Base-by-base conservation (phyloP, 2,888 invertebrate genomes). In the Chironomus riparius region DNA sequence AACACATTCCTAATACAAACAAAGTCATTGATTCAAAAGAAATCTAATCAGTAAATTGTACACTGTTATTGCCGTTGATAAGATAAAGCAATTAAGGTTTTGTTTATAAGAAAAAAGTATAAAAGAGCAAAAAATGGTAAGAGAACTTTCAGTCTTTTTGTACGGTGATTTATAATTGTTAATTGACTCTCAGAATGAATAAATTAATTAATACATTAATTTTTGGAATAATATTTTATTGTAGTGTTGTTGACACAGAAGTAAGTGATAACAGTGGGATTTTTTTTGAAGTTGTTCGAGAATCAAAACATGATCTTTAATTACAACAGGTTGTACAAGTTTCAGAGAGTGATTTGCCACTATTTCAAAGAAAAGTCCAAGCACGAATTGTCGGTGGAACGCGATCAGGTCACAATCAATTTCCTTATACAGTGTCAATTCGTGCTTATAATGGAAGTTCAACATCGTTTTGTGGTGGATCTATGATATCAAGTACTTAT, bases 361-460 rank as follows among this genome's bases (percentile, higher is more conserved):
- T 48, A 18, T 13, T 28, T 13, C 21, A 50, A n/a, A n/a, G 18
- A 13, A 61, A 28, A 38, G 13, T n/a, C 38, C 21, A 50, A 13
- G 48, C 21, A 56, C 65, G 28, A 48, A 74, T 74, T 47, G 68
- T 74, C 13, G 22, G 28, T 15, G 74, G 74, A 18, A 47, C 62
- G 21, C 65, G 38, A 21, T 28, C 74, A 47, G 5, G 10, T 10
- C 2, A 22, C 7, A 22, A 13, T 21, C 65, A 74, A 15, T 74
- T 74, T 61, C 68, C 65, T 5, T 68, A 74, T 48, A 62, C 62
- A 68, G 74, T 48, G 4, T 74, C 68, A 15, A 47, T 74, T 7
- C 18, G 68, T 7, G 47, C 74, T n/a, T 21, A 47, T 24, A 38
- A 24, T 13, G 68, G 74, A 4, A 47, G 21, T 13, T 65, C 74